Base-by-base conservation (phyloP, 2,888 invertebrate genomes). In the Melanotus villosus region DNA sequence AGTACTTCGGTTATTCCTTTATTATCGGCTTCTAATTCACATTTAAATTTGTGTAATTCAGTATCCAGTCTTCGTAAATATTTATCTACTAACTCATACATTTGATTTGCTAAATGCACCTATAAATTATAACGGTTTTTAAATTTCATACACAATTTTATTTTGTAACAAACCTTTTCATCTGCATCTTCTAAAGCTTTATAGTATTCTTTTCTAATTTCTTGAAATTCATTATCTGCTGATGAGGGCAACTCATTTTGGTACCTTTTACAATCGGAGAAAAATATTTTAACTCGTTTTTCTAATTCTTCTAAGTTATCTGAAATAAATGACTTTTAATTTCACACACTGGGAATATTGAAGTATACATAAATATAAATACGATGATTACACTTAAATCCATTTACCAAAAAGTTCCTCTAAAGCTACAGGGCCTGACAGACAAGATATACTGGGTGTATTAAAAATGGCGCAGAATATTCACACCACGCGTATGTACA, bases 11-110 rank as follows among this genome's bases (percentile, higher is more conserved):
- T 99, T 62, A 98, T 97, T 1, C 99, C 99, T 78, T 98, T 96
- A 87, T 98, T 97, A 84, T 99, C 99, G 0, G 99, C 99, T 85
- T 99, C 99, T 68, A 99, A 85, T 86, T 99, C 99, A 89, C 98
- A 96, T 86, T 99, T 99, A 85, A 99, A 99, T 84, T 99, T 99
- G 77, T 96, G 94, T 58, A 98, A 86, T 83, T 99, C 99, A 14
- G 91, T 91, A 77, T 92, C 96, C 60, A 99, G 87, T 83, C 95
- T 90, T 69, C 97, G 88, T 79, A 97, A 88, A 86, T 98, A 98
- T 81, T 97, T 90, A 81, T 97, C 96, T 62, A 98, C 97, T 79
- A 98, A 87, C 80, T 98, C 98, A 84, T 96, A 94, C 90, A 98
- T 95, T 84, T 96, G 95, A 84, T 93, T 96, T 10, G 98, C 96